Base-by-base conservation (phyloP, 2,888 invertebrate species). In the Himalopsyche tibetana region DNA sequence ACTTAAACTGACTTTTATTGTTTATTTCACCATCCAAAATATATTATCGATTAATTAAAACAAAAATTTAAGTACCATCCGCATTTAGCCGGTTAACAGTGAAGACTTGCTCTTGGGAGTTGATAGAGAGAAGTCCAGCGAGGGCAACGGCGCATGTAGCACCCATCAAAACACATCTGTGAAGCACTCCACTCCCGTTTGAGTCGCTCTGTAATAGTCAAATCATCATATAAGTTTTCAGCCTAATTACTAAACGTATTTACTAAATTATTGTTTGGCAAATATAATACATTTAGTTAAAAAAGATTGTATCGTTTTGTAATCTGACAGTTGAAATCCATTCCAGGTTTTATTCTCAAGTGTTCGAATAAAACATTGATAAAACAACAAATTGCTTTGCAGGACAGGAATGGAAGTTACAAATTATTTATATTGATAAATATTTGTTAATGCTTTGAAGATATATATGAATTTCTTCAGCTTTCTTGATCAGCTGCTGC, bases 11-110 rank as follows among this genome's bases (percentile, higher is more conserved):
- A 28, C 28, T 28, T 28, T 28, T 28, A 28, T 28, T 51, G 12
- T 51, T 51, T 51, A 15, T 2, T 51, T 15, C 74, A 19, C 17
- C 8, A 15, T 19, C 38, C 15, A 74, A 82, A 12, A 45, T 51
- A 40, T 19, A 40, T 19, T 38, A 80, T 82, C 3, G 36, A 19
- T 82, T n/a, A 5, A 82, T 55, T n/a, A 28, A 45, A 15, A n/a
- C 11, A 28, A 40, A 79, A 28, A 51, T 80, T 4, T n/a, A 80
- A 9, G 9, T 85, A 88, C 88, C 88, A 11, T 88, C 86, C 28
- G 84, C 51, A 82, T 88, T 86, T 5, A 82, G 19, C 55, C 79
- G 83, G 55, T 88, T 87, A 19, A 87, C 83, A n/a, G 83, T 55
- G 51, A 88, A 51, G n/a, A 87, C 74, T 19, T 38, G 38, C 12